Percentiles rank a stretch among this genome's conserved stretches.
Conservation (phyloP, 2,113 vertebrate species). For the Aegotheles bennettii region DNA sequence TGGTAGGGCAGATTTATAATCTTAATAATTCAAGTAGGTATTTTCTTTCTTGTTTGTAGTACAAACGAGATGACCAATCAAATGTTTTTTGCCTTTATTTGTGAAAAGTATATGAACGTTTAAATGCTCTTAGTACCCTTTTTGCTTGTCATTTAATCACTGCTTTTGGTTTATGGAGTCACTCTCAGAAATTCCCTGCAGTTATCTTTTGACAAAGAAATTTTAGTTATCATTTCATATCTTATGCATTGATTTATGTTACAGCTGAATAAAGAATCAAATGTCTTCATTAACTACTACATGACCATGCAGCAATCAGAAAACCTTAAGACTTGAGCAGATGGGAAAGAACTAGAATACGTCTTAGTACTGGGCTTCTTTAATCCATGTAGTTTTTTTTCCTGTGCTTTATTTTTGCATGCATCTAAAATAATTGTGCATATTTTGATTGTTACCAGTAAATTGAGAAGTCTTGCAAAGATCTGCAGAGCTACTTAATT, state of each 20-base stretch:
- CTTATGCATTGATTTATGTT: neutral
- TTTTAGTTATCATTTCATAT: neutral
- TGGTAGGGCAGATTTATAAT: rapidly evolving
- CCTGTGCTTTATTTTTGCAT: neutral
- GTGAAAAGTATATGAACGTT: neutral
- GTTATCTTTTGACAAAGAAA: neutral
- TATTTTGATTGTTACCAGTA: neutral
- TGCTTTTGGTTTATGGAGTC: neutral
- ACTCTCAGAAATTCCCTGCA: neutral
- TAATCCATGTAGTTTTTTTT: neutral
- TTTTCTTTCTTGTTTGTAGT: neutral
- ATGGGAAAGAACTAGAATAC: neutral
- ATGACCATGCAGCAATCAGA: neutral
- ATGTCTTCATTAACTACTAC: neutral
- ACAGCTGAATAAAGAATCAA: neutral
- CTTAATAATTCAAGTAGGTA: neutral
- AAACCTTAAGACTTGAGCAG: neutral
- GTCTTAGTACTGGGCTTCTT: neutral
- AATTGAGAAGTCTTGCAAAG: neutral
- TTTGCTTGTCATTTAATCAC: neutral
- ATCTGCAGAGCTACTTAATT: neutral
- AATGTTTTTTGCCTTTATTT: neutral
- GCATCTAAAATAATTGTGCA: neutral
- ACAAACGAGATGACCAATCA: neutral
- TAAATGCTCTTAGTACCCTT: neutral